Base-by-base conservation (phyloP, 2,113 vertebrate species). In the Pomatorhinus ruficollis region DNA sequence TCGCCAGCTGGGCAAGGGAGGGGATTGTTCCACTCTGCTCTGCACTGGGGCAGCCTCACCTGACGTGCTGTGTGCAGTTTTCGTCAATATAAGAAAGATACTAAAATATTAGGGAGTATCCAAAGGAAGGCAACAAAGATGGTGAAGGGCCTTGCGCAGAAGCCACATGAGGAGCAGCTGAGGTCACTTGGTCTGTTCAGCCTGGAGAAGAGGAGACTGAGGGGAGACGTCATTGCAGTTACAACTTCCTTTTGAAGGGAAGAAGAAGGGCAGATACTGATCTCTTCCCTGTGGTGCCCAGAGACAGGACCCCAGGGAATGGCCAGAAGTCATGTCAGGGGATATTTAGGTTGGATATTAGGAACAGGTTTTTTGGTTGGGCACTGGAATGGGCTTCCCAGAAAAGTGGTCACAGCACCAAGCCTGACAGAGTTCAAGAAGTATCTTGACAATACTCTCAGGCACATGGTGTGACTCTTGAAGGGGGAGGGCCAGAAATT, bases 21-120 rank as follows among this genome's bases (percentile, higher is more conserved):
- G 13, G 44, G n/a, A 50, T 42, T 66, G 35, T 42, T 52, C 44
- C 0, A 0, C 19, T 30, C 2, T 57, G 31, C 16, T 50, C 61
- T 42, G 61, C 2, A 0, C 61, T 5, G 9, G 3, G 15, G 10
- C 0, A 0, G 70, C 7, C 31, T 57, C 52, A 59, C 5, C 21
- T 50, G 1, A 3, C 66, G 25, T 59, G 1, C 9, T 31, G 21
- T 1, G 31, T 0, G 20, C 35, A 66, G 17, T 22, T 76, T 66
- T 59, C 21, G 13, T 35, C 44, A 66, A 20, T 31, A 35, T 13
- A 31, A 31, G 24, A 57, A 75, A 56, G 52, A 57, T 7, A 21
- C 9, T 17, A 66, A 66, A 57, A 19, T 25, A 57, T 16, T 31
- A 35, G 12, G 21, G 16, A 49, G 30, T 30, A 57, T 42, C 16